Evolutionary conservation across 2,797 vertebrate genomes (phyloP), one percentile per base, ranked within the genome.

Genomic region (Alouatta caraya): DNA sequence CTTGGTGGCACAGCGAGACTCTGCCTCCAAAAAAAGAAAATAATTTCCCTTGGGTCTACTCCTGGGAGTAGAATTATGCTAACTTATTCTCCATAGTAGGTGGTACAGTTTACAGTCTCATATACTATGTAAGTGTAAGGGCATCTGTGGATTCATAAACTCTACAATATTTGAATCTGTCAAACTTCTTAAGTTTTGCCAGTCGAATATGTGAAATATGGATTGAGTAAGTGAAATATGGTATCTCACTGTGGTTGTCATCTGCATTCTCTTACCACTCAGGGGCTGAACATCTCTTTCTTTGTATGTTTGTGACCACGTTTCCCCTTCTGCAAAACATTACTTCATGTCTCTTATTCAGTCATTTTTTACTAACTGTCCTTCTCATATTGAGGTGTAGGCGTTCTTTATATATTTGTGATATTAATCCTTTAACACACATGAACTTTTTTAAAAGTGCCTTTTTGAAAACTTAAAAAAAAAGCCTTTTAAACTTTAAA

Each of bases 1-100:
- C 64, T 67, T 4, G 64, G 64, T 67, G 64, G n/a, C 64, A 67
- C 4, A n/a, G 64, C 33, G 0, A 67, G 33, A n/a, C 33, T 64
- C 14, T 64, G 7, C 8, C 64, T 67, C 15, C 33, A 33, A 64
- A 30, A 61, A 61, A 57, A 10, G 30, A 30, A 30, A 5, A 28
- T 3, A 87, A 50, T 21, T 78, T 50, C 70, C 44, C 46, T 67
- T 21, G 46, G 50, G 26, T 39, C 33, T 33, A 28, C 14, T 12
- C 42, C n/a, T 55, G 81, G 73, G n/a, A 78, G 30, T 22, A n/a
- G 39, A 75, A 80, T 46, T 88, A 82, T 84, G 75, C n/a, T 84
- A 21, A 55, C 24, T 50, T 83, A n/a, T 91, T 89, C 37, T 57
- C 55, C 61, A 64, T 19, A 55, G 88, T 12, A 46, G 33, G 44